Base-by-base conservation (phyloP, 1,140 invertebrate species). In the Heliconius himera region DNA sequence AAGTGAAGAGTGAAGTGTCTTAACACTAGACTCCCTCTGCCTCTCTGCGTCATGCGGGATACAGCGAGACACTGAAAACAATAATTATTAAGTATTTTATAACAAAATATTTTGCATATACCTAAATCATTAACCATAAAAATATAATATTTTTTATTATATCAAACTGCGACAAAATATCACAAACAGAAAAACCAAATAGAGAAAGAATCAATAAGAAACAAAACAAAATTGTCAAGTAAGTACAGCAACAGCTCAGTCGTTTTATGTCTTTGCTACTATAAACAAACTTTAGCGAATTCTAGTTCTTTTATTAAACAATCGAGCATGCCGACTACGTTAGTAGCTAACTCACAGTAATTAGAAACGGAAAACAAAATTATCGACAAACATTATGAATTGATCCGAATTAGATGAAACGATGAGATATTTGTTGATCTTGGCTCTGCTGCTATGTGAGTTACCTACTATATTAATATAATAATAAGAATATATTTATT, bases 371-470 rank as follows among this genome's bases (percentile, higher is more conserved):
- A 80, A 84, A 78, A 73, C 22, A 79, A 76, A 84, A 77, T 81
- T 81, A 60, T 76, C 70, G 75, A 76, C 60, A 78, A 74, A 81
- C 78, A 74, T 79, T 80, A 81, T 79, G 56, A 38, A 60, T 49
- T 74, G 66, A 81, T 26, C 18, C 26, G 26, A 73, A 38, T 49
- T 73, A 29, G 51, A 76, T 54, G 73, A 73, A 85, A 77, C 87
- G 83, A 93, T 93, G 91, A 85, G 88, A 70, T 88, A 83, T 76
- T 82, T 93, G 51, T 85, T 93, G 70, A 60, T 91, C 66, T 77
- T 93, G 29, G 90, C 89, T 1, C 80, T 93, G 70, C 78, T 93
- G 72, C 87, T 93, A 18, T 93, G 91, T 93, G 87, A 89, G 90
- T 82, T n/a, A n/a, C 38, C 29, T 1, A 76, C 70, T 20, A 54